Conservation (phyloP, 2,113 vertebrate genomes). For the Nymphicus hollandicus region DNA sequence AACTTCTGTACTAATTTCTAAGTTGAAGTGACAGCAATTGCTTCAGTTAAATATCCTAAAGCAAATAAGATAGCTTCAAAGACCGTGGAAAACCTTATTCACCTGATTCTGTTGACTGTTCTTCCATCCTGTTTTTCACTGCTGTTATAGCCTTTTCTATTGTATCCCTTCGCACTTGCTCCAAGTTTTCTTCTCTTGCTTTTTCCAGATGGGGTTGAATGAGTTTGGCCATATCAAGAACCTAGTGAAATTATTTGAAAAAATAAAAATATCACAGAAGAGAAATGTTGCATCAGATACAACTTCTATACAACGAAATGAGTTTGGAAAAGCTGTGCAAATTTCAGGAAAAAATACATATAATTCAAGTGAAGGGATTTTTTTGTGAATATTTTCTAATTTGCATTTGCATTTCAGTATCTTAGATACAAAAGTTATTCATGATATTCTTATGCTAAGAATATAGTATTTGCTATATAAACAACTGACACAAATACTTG, state of each 20-base stretch:
- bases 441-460: not conserved
- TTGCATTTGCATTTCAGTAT: not conserved
- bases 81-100: not conserved
- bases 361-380: not conserved
- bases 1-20: not conserved
- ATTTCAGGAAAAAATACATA: not conserved
- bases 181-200: slow-evolving; percentile 55
- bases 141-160: slow-evolving; percentile 69
- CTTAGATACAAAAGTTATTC: not conserved
- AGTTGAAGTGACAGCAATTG: not conserved
- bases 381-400: not conserved
- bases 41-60: not conserved
- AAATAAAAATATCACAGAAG: not conserved
- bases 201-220: slow-evolving; percentile 60
- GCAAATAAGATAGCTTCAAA: not conserved
- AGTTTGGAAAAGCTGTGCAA: not conserved
- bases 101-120: slow-evolving; percentile 65
- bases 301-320: not conserved
- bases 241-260: slow-evolving; percentile 54
- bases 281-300: not conserved
- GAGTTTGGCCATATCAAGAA: slow-evolving; percentile 79
- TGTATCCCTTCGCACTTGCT: slow-evolving; percentile 67
- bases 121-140: slow-evolving; percentile 67
- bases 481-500: not conserved
- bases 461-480: not conserved